These are phyloP conservation scores for Oryzias curvinotus DNA, from an alignment of 2,113 vertebrate species.

Conservation along the genomic window DNA sequence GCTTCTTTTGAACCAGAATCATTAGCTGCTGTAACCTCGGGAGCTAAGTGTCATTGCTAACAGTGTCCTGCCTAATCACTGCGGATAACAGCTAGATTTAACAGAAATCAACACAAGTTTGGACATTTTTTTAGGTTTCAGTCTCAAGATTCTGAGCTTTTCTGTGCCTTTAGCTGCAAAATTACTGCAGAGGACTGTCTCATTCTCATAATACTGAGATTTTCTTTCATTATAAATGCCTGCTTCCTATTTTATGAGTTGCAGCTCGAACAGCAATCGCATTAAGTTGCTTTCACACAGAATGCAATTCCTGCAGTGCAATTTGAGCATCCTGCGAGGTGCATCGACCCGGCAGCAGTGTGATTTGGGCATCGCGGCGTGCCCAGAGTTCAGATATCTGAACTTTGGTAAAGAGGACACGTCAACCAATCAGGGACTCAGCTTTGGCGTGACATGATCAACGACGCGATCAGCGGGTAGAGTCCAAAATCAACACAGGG, in stretches of 20 bases:
- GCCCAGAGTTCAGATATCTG: no score
- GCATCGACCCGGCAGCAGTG: no score
- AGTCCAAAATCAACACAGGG: no score
- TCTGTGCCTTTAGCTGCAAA: conserved; percentile 2
- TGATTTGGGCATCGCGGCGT: no score
- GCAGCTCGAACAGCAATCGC: no score
- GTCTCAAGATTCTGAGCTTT: background rate
- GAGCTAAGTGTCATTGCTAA: conserved; percentile 37
- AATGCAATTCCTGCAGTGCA: no score
- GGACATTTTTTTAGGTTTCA: conserved; percentile 23
- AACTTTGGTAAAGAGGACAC: no score
- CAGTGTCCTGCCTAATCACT: conserved; percentile 33
- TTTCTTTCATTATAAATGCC: conserved; percentile 4
- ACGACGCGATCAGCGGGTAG: no score
- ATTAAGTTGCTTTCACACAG: no score
- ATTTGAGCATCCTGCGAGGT: no score
- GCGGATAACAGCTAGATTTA: conserved; percentile 17
- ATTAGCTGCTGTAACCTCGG: conserved; percentile 53
- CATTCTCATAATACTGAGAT: background rate
- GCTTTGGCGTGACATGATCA: no score
- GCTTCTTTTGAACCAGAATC: conserved; percentile 57
- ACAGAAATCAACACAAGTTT: conserved; percentile 21
- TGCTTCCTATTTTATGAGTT: background rate
- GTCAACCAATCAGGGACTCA: no score
- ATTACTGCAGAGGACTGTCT: background rate